Evolutionary conservation across 2,797 vertebrate species (phyloP), one percentile per base, ranked within the genome.

Genomic region (Poecilia picta): DNA sequence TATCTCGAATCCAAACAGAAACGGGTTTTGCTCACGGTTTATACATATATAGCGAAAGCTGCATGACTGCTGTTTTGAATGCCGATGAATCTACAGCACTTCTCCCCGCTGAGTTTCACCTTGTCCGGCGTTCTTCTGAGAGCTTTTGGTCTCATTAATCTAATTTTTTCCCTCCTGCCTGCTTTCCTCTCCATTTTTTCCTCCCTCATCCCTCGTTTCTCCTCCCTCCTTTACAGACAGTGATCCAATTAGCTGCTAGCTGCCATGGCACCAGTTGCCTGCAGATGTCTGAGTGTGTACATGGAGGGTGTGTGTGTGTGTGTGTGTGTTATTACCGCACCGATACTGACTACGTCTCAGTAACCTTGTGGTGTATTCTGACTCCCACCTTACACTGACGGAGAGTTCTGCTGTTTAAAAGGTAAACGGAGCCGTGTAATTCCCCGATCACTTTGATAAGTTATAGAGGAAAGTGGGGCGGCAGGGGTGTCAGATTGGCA

Each of bases 161-260:
- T 91, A 79, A 83, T 83, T 87, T 89, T 90, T 81, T 88, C 86
- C 89, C 89, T 84, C 79, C 72, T 82, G 75, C 86, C 74, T 89
- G 77, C 72, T 80, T 89, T 76, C 81, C 82, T 77, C 81, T 91
- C 74, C 71, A 71, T 74, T 74, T 83, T 51, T 82, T 80, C 28
- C 55, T 77, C 81, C 73, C 75, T 77, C 81, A 81, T 91, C 85
- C 72, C 87, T 91, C 75, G 62, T 82, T 92, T 90, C 90, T 91
- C 87, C 89, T 88, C 92, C 87, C 92, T 91, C 83, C 84, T 93
- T 92, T 88, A 84, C 89, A 94, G 91, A 95, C 91, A 94, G 93
- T 93, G 93, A 94, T 93, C 93, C 93, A 95, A 95, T 95, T 95
- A 94, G 93, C 91, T 93, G 87, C 85, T 81, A 90, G 92, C 91